Base-by-base conservation (phyloP, 2,888 invertebrate genomes). In the Mechanitis messenoides region DNA sequence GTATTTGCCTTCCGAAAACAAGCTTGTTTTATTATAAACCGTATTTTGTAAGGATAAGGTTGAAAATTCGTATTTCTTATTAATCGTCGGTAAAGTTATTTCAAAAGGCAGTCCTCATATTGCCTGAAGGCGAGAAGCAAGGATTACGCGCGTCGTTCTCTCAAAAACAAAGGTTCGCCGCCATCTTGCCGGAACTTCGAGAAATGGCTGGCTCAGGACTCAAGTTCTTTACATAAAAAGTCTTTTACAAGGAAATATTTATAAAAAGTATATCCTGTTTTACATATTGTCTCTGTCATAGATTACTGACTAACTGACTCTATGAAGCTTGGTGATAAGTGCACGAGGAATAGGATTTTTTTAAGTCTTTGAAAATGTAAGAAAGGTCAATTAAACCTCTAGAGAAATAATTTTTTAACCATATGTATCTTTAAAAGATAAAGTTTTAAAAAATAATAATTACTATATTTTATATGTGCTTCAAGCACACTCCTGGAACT, bases 91-190 rank as follows among this genome's bases (percentile, higher is more conserved):
- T 28, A 58, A 62, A 63, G 61, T 57, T 61, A 63, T 59, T 66
- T 65, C 69, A 66, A 69, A 66, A 70, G 72, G 11, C 42, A 42
- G 42, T 42, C 42, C 1, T 70, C 74, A 74, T 72, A 75, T 74
- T 67, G 79, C 79, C 75, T 56, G 70, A 70, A 78, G 79, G 78
- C 75, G 74, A 64, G 75, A 80, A 79, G 78, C 78, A 80, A 75
- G 77, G 71, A 77, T 75, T 78, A 73, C 70, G 71, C 42, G 9
- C 72, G 73, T 68, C 74, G 71, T 72, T 79, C 69, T 71, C 76
- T 74, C 72, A 72, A 76, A 80, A 80, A 78, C 75, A 80, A 78
- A 74, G 72, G 70, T 64, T 69, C 70, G 59, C 66, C 72, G 69
- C 69, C 73, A 72, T 75, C 71, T 75, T 74, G 69, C 53, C 55